phyloP scores from a whole-genome alignment of 2,888 invertebrate species.

The Andrena bicolor region DNA sequence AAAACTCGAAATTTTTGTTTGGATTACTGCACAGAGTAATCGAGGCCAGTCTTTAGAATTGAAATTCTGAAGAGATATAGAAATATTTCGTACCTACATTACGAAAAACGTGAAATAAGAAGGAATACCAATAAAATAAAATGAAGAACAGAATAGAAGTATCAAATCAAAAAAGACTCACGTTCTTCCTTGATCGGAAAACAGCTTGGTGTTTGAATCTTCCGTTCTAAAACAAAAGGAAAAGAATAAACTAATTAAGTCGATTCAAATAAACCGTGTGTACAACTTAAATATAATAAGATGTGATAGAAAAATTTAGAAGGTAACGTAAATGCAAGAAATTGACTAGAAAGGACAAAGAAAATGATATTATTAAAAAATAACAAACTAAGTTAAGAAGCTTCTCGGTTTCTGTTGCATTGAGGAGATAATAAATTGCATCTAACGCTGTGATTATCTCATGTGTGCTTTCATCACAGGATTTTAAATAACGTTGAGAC shows the following conservation, averaged over 20 bases:
- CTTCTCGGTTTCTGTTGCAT: neutral
- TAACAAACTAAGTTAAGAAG: slow-evolving; percentile 2
- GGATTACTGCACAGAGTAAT: no score
- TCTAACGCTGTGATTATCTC: neutral
- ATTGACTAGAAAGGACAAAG: neutral
- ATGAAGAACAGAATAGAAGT: slow-evolving; percentile 48
- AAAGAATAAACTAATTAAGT: slow-evolving; percentile 66
- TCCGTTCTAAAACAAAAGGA: slow-evolving; percentile 80
- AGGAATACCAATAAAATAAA: slow-evolving; percentile 30
- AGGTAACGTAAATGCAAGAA: neutral
- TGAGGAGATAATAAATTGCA: neutral
- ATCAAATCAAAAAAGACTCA: slow-evolving; percentile 76
- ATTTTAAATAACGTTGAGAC: slow-evolving; percentile 36
- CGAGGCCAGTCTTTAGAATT: no score
- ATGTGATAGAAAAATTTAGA: neutral
- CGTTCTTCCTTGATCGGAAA: slow-evolving; percentile 78
- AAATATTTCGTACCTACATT: neutral
- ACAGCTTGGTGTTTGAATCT: slow-evolving; percentile 73
- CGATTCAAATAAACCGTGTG: slow-evolving; percentile 56
- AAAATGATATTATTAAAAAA: slow-evolving; percentile 4
- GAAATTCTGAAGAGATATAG: neutral
- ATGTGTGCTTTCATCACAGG: slow-evolving; percentile 33
- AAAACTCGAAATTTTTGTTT: no score
- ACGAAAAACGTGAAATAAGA: neutral
- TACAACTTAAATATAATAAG: slow-evolving; percentile 24